Base-by-base conservation (phyloP, 2,888 invertebrate genomes). In the Amphipyra berbera region DNA sequence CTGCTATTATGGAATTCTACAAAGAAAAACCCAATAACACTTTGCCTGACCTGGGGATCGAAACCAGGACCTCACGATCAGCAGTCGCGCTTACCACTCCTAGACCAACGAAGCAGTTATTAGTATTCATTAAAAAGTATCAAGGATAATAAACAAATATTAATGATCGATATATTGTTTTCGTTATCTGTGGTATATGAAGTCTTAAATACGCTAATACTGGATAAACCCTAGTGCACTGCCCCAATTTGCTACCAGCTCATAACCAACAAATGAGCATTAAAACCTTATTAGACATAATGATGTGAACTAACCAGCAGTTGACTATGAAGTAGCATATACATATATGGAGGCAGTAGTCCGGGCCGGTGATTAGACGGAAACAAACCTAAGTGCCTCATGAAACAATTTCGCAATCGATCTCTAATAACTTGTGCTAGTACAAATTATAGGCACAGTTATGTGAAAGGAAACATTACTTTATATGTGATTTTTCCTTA, bases 261-360 rank as follows among this genome's bases (percentile, higher is more conserved):
- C 10, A 46, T 35, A 60, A 67, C 33, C 40, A 47, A 58, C 50
- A 53, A 48, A n/a, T 33, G n/a, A 55, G 14, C 57, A 56, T 55
- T 67, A 33, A 73, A n/a, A 50, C 61, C 49, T 62, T 68, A 70
- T 60, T 54, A n/a, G 64, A 67, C 45, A 38, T 77, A 74, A 71
- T 74, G 56, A 71, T 61, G 44, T 71, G 61, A 77, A 56, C 54
- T 44, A 9, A 50, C 48, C 60, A 44, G 49, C 35, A 9, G 42
- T 68, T 44, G 48, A 56, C 59, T 60, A 62, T 65, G 47, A 56
- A 68, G 56, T 68, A 70, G 67, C 49, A 44, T 33, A 27, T 7
- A 61, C 78, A 37, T 77, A 74, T 68, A 74, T 49, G 74, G 75
- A n/a, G 10, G 42, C 7, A 35, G 14, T 37, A 30, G 42, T 37